Evolutionary conservation across 2,888 invertebrate genomes (phyloP).

Genomic region (Agrotis puta): DNA sequence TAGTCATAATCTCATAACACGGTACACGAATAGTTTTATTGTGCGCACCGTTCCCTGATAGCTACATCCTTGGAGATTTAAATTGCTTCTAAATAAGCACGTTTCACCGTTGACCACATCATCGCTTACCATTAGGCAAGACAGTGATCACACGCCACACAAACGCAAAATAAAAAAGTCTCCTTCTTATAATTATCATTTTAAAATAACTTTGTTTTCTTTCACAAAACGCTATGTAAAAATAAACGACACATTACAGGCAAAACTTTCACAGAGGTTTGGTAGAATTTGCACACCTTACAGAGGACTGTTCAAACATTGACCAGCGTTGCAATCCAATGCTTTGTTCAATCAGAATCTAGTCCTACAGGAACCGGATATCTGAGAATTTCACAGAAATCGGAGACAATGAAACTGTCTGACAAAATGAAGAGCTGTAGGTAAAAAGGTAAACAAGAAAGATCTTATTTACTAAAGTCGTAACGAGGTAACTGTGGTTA

Average conservation of each 20-base stretch:
- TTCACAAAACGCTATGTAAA: not conserved
- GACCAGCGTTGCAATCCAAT: constrained; percentile 11
- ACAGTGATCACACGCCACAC: too few species aligned
- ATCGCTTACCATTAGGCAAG: too few species aligned
- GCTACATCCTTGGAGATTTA: too few species aligned
- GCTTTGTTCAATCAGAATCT: constrained; percentile 39
- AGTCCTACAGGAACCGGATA: not conserved
- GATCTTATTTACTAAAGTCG: not conserved
- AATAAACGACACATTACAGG: not conserved
- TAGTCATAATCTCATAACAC: not conserved
- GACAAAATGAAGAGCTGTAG: constrained; percentile 1
- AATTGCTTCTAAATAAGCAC: too few species aligned
- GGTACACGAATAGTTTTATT: too few species aligned
- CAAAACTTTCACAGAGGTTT: not conserved
- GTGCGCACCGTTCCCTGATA: too few species aligned
- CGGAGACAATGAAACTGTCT: not conserved
- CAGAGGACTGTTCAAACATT: constrained; percentile 27
- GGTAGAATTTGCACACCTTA: not conserved
- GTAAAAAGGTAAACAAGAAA: not conserved
- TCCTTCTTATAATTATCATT: too few species aligned
- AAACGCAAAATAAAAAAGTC: too few species aligned
- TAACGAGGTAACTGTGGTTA: not conserved
- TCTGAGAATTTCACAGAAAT: constrained; percentile 3
- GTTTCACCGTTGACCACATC: too few species aligned
- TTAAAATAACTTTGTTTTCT: too few species aligned